Evolutionary conservation across 2,888 invertebrate species (phyloP), one percentile per base, ranked within the genome.

Genomic region (Malacosoma neustria): DNA sequence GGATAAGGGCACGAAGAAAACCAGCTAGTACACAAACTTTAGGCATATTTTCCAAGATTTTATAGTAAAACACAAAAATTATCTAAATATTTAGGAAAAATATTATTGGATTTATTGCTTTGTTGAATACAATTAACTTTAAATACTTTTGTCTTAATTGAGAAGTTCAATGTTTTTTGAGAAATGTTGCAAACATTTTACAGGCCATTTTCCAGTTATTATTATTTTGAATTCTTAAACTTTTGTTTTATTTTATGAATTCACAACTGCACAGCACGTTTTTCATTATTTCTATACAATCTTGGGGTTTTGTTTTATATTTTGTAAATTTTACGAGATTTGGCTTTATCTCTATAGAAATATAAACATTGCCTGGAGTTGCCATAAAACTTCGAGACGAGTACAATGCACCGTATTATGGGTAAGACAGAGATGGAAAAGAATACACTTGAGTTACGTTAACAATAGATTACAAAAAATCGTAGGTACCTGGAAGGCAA

Each of bases 391-490:
- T 49, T 13, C 38, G 62, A 69, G 64, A 73, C 40, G 43, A 40
- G 40, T 33, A 46, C 57, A 61, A 48, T 41, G 30, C 40, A 40
- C 37, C 35, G 37, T 37, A 33, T 41, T 43, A 45, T 45, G 42
- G 42, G 66, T 39, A 38, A 60, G 69, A 80, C 41, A 63, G 72
- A 68, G 76, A 81, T 43, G 43, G 57, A 40, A 36, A 40, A 50
- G 52, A 59, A 57, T 70, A 73, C 81, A 84, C 81, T 80, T 81
- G 82, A 74, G 72, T 60, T 59, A 68, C 53, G 72, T 72, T 73
- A 77, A 84, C 84, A 82, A 84, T 80, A 79, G 84, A 67, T 67
- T 65, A 68, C 56, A 79, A 79, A 79, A 74, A 79, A 74, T 56
- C 57, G 49, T 60, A 56, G 61, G 57, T 84, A 84, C 84, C 85